A percentile compares a stretch with the other conserved stretches of the same genome.
These are phyloP conservation scores for Mormyrus hasselquistii DNA, from an alignment of 2,797 vertebrate genomes.

Conservation along the genomic window DNA sequence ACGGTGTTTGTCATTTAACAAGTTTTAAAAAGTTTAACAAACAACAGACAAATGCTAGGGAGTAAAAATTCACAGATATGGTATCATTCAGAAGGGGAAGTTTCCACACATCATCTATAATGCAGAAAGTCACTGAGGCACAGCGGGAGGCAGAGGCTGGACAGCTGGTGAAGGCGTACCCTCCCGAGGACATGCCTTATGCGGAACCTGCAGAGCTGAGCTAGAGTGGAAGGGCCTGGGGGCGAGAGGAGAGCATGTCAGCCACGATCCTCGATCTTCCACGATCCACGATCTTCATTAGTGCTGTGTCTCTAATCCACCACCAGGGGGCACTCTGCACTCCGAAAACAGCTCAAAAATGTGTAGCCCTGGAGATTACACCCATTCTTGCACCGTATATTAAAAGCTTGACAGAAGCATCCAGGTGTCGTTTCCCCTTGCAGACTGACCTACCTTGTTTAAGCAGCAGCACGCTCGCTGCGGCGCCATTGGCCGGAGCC, in stretches of 20 bases:
- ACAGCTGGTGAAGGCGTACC: not conserved
- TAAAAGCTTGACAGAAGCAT: not conserved
- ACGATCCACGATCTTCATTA: not conserved
- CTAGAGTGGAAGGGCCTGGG: not conserved
- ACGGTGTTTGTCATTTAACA: not conserved
- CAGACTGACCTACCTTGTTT: conserved; percentile 52
- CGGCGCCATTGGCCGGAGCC: conserved; percentile 50
- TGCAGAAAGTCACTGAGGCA: conserved; percentile 7
- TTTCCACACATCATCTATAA: not conserved
- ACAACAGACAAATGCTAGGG: not conserved
- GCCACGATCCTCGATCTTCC: not conserved
- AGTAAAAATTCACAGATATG: not conserved
- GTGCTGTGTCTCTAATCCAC: not conserved
- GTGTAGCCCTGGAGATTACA: not conserved
- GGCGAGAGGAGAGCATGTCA: not conserved
- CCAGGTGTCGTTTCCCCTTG: not conserved
- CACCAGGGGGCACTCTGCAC: not conserved
- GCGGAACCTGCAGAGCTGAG: conserved; percentile 10
- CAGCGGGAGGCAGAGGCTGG: not conserved
- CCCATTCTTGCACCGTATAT: not conserved
- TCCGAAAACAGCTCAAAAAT: not conserved
- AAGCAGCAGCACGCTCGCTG: conserved; percentile 53
- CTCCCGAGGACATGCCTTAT: not conserved
- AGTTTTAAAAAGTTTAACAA: not conserved
- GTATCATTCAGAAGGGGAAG: not conserved